Base-by-base conservation (phyloP, 2,113 vertebrate species). In the Calyptommatus sinebrachiatus region DNA sequence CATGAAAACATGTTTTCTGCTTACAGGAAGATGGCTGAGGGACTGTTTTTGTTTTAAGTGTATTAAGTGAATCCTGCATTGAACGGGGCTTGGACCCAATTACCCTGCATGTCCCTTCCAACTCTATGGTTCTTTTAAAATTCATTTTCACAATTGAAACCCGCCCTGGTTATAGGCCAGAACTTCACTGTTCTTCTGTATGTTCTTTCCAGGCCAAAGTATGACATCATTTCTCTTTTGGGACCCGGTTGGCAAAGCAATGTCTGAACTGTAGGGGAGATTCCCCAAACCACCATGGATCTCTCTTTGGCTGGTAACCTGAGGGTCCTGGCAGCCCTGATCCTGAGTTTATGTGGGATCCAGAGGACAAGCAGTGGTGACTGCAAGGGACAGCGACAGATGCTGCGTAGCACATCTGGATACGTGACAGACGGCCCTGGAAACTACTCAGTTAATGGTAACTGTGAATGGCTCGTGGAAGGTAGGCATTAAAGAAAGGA, bases 381-480 rank as follows among this genome's bases (percentile, higher is more conserved):
- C 89, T 98, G 97, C 90, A 97, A 96, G 83, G 97, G 97, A 70
- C 96, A 97, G 85, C 94, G 97, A 10, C 96, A 97, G 88, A 95
- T 97, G 77, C 89, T 98, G 26, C 95, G 93, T 77, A 95, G 95
- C 20, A 87, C 94, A 2, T 95, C 95, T 5, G 96, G 97, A 78
- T 96, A 96, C 28, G 95, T 98, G 83, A 97, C 96, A 8, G 97
- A 98, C n/a, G 97, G 97, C 45, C 95, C 96, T 0, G 97, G 97
- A 85, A 98, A 98, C 91, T 98, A 98, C 92, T 98, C 97, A 6
- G 97, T 98, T 84, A 98, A 97, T 77, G 97, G 97, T 73, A 97
- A 97, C 94, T 98, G 97, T 88, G 97, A 98, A 85, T 98, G 97
- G 97, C 94, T 98, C n/a, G 97, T 98, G 69, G 96, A 95, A 94